A percentile compares a stretch with the other conserved stretches of the same genome.
phyloP scores from a whole-genome alignment of 2,888 invertebrate genomes.

The Leucania comma region DNA sequence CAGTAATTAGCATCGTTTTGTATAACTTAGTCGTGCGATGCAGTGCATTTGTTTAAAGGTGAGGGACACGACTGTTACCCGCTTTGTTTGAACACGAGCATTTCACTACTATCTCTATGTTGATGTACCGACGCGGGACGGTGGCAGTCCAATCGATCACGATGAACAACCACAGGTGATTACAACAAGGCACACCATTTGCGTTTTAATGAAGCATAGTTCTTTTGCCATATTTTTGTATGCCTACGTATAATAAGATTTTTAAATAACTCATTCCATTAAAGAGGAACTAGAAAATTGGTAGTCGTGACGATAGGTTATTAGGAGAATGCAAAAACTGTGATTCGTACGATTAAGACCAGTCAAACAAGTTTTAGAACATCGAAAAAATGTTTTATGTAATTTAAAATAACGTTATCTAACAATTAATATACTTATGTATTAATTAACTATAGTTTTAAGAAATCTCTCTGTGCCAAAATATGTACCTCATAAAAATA shows the following conservation, averaged over 20 bases:
- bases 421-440: slow-evolving; percentile 85
- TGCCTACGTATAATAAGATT: slow-evolving; percentile 78
- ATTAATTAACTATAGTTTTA: slow-evolving; percentile 87
- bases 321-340: slow-evolving; percentile 89
- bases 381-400: slow-evolving; percentile 89
- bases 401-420: slow-evolving; percentile 82
- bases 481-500: slow-evolving; percentile 94
- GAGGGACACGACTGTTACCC: slow-evolving; percentile 58
- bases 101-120: slow-evolving; percentile 39
- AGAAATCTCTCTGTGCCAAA: slow-evolving; percentile 95
- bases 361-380: slow-evolving; percentile 90
- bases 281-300: slow-evolving; percentile 83
- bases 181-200: slow-evolving; percentile 44
- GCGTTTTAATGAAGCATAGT: slow-evolving; percentile 60
- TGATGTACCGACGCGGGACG: slow-evolving; percentile 16
- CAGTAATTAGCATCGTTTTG: slow-evolving; percentile 40
- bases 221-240: slow-evolving; percentile 85
- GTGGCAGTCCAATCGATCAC: slow-evolving; percentile 37
- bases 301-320: slow-evolving; percentile 88
- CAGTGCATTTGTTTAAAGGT: slow-evolving; percentile 58
- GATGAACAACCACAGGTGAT: slow-evolving; percentile 18
- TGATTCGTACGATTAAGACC: slow-evolving; percentile 90
- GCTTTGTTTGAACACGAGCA: slow-evolving; percentile 50
- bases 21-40: slow-evolving; percentile 41
- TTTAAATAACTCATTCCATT: slow-evolving; percentile 85